These are phyloP conservation scores for Zaprionus capensis DNA, from an alignment of 1,140 invertebrate genomes.

Conservation along the genomic window DNA sequence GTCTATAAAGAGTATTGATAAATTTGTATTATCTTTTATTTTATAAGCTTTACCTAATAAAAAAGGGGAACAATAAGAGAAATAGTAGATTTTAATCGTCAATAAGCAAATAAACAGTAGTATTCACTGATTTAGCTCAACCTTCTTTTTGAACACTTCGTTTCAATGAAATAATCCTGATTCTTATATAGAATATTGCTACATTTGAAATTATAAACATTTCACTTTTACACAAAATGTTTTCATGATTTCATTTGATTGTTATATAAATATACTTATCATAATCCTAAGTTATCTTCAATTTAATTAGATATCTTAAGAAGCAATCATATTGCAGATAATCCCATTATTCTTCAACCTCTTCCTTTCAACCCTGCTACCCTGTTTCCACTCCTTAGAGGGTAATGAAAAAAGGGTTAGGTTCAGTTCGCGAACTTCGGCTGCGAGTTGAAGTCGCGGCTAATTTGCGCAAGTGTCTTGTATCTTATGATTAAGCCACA, in stretches of 20 bases:
- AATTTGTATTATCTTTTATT: neutral
- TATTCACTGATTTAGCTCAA: no score
- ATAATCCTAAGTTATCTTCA: neutral
- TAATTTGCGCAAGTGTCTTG: conserved; percentile 52
- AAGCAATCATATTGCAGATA: neutral
- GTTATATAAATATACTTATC: neutral
- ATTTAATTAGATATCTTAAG: neutral
- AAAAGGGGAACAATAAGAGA: no score
- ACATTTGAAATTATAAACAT: no score
- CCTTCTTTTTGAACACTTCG: no score
- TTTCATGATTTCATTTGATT: neutral
- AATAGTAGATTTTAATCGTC: no score
- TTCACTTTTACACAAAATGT: no score
- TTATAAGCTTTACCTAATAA: neutral
- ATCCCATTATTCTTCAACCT: neutral
- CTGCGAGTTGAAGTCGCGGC: conserved; percentile 42
- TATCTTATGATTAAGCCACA: conserved; percentile 61
- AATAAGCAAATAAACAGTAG: no score
- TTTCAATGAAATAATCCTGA: no score
- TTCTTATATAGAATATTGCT: no score
- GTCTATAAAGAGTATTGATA: neutral
- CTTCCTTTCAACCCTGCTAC: neutral
- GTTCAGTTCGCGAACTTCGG: conserved; percentile 34
- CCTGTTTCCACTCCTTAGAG: neutral
- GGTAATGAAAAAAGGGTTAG: conserved; percentile 40